Percentiles rank a stretch among this genome's conserved stretches.
These are phyloP conservation scores for Eulemur rubriventer DNA, from an alignment of 2,797 vertebrate genomes.

Conservation along the genomic window DNA sequence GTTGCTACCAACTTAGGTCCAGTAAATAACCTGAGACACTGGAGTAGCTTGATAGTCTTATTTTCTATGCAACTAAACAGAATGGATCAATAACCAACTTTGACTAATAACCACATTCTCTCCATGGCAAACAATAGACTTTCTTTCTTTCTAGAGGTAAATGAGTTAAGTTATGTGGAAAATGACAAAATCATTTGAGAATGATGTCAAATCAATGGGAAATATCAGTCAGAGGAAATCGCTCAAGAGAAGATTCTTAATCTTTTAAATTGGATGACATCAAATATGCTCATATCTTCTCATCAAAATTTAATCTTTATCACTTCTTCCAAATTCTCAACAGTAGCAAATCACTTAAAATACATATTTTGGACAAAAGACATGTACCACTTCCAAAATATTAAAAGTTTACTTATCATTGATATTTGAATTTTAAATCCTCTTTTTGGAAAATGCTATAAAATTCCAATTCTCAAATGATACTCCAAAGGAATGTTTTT, in stretches of 20 bases:
- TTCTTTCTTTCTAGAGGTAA: not conserved
- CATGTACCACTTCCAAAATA: not conserved
- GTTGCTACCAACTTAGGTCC: not conserved
- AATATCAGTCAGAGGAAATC: not conserved
- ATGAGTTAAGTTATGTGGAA: not conserved
- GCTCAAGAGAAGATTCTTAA: not conserved
- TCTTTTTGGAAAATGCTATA: not conserved
- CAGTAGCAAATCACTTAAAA: not conserved
- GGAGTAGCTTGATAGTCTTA: not conserved
- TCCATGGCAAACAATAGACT: not conserved
- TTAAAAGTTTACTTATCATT: not conserved
- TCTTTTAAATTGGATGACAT: not conserved
- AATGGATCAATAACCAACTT: not conserved
- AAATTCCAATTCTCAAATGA: not conserved
- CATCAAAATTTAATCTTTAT: not conserved
- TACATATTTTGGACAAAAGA: not conserved
- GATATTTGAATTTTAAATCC: not conserved
- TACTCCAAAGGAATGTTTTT: not conserved
- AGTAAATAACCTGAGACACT: not conserved
- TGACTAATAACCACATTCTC: not conserved
- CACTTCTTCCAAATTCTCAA: not conserved
- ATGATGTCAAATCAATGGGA: not conserved
- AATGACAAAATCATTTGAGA: not conserved
- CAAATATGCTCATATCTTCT: not conserved
- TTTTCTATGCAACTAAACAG: not conserved